Evolutionary conservation across 2,888 invertebrate genomes (phyloP).

Genomic region (Pollenia labialis): DNA sequence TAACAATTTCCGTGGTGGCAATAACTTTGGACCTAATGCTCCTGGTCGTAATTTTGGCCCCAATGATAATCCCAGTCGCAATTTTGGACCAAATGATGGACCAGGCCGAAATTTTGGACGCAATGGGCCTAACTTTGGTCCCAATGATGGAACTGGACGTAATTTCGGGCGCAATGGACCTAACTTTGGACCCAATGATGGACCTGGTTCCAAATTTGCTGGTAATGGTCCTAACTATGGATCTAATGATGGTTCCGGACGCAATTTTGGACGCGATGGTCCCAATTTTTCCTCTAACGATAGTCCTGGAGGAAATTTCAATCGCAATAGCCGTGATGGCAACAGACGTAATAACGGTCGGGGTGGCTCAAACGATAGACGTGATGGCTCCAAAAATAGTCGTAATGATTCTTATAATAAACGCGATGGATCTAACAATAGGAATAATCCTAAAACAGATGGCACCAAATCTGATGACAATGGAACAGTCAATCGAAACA

Average conservation of each 20-base stretch:
- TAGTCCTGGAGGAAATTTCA: slow-evolving; percentile 41
- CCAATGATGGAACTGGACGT: slow-evolving; percentile 55
- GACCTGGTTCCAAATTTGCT: slow-evolving; percentile 26
- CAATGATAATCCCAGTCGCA: slow-evolving; percentile 45
- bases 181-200: slow-evolving; percentile 57
- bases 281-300: slow-evolving; percentile 41
- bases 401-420: slow-evolving; percentile 25
- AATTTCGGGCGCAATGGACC: slow-evolving; percentile 71
- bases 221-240: slow-evolving; percentile 28
- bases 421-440: slow-evolving; percentile 42
- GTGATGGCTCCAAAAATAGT: slow-evolving; percentile 51
- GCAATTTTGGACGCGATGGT: slow-evolving; percentile 48
- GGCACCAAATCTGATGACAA: slow-evolving; percentile 47
- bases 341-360: slow-evolving; percentile 50
- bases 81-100: slow-evolving; percentile 55
- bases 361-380: slow-evolving; percentile 59
- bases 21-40: slow-evolving; percentile 20
- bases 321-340: slow-evolving; percentile 49
- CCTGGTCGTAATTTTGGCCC: slow-evolving; percentile 69
- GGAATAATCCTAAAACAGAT: slow-evolving; percentile 44
- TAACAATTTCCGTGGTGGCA: slow-evolving; percentile 38
- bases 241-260: slow-evolving; percentile 37
- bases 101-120: slow-evolving; percentile 64
- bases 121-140: slow-evolving; percentile 70
- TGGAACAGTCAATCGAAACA: slow-evolving; percentile 32